Base-by-base conservation (phyloP, 2,888 invertebrate species). In the Metacarcinus magister region DNA sequence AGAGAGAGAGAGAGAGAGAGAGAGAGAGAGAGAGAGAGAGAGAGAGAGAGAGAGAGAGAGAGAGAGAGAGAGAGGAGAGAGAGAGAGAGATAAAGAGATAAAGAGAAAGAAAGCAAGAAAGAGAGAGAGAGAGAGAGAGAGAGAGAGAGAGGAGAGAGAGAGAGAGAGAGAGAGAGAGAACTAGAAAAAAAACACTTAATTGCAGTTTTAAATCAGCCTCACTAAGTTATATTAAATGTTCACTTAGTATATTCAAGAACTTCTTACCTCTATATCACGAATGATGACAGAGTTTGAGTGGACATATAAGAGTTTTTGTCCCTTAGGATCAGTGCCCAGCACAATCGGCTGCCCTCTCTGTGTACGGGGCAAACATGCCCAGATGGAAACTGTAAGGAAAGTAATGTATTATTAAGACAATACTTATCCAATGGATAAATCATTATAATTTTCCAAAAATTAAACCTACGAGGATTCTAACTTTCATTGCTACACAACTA, bases 221-320 rank as follows among this genome's bases (percentile, higher is more conserved):
- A 75, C 39, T 54, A 75, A n/a, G 10, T 75, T 10, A 28, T n/a
- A 28, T 8, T 28, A 8, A 3, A 75, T 10, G 28, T 75, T 75
- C n/a, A 75, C 75, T 28, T 28, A 75, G 28, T 28, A 8, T 28
- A 10, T 4, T 28, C 75, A 75, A 28, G 75, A 75, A n/a, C n/a
- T 44, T 44, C 96, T 94, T 43, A 97, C 97, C 94, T 99, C 99
- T 97, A 99, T 99, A 98, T 99, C 99, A 97, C 99, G 98, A 97
- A 99, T 99, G 97, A 99, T 99, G 97, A 99, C 99, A 97, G 99
- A 99, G 98, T 99, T 99, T 97, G 99, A 99, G 98, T 99, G 99
- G 97, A 99, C 98, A 97, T 99, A 99, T 94, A 99, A 98, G 98
- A 99, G 99, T 97, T 99, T 99, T 97, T 99, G 99, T 94, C 99